Base-by-base conservation (phyloP, 2,888 invertebrate species). In the Epinotia bilunana region DNA sequence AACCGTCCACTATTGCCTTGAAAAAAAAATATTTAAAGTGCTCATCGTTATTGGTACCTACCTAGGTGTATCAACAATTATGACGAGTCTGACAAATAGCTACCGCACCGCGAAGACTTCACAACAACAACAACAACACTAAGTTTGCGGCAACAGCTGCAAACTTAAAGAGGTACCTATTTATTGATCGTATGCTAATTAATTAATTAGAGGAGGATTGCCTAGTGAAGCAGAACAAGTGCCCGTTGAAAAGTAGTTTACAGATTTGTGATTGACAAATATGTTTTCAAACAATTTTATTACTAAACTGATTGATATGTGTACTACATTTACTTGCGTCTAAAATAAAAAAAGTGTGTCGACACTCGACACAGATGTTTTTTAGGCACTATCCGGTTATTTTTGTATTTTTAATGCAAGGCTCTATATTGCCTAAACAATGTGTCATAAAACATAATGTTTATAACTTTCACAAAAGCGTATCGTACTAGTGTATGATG, bases 381-480 rank as follows among this genome's bases (percentile, higher is more conserved):
- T 39, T 46, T 46, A 20, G 20, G 64, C 46, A 28, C 20, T 64
- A 18, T 68, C 16, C 39, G 13, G 33, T 58, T 68, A 43, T 43
- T 58, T 58, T 18, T 43, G 9, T 43, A 43, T 68, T 68, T 68
- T 20, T 58, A 58, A 68, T 43, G 43, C 68, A 58, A 68, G 16
- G 3, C 23, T 69, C 46, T 69, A 7, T 7, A 53, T 28, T 69
- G 58, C 69, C 58, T 46, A 69, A 69, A 69, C 69, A 69, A 69
- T 69, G 69, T 60, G 43, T 57, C 58, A 69, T 69, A 69, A 69
- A 69, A 60, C 28, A 69, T 46, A 46, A 69, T 69, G 58, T 43
- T n/a, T 60, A 23, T 46, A 23, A 33, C 69, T 69, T 69, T 69
- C 69, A 60, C 58, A 60, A 69, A 69, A 68, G 68, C 68, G 68